phyloP scores from a whole-genome alignment of 2,113 vertebrate genomes.

The Ascaphus truei region DNA sequence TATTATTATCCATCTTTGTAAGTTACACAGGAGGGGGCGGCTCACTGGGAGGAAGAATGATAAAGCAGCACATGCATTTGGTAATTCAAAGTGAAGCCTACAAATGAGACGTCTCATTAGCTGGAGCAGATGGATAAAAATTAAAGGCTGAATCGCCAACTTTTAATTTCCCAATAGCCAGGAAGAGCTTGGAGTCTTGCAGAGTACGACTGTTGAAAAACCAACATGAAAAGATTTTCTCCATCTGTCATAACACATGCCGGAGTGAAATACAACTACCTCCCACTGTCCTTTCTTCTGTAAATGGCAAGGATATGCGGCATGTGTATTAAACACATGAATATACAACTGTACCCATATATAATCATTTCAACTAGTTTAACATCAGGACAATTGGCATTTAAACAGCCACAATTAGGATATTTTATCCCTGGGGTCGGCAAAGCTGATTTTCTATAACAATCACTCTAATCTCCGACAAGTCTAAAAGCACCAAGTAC shows the following conservation, averaged over 20 bases:
- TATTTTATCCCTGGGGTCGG: neutral
- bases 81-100: conserved; percentile 67
- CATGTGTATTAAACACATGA: conserved; percentile 50
- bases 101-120: conserved; percentile 73
- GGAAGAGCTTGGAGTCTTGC: conserved; percentile 67
- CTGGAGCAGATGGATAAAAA: conserved; percentile 87
- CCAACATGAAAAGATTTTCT: conserved; percentile 67
- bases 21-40: conserved; percentile 56
- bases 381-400: conserved; percentile 23
- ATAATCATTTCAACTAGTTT: conserved; percentile 30
- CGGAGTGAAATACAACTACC: conserved; percentile 57
- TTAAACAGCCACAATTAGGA: neutral
- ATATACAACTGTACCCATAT: conserved; percentile 34
- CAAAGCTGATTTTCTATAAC: neutral
- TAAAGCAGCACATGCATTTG: conserved; percentile 60
- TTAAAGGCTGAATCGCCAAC: conserved; percentile 78
- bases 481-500: neutral
- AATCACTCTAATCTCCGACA: neutral
- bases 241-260: conserved; percentile 74
- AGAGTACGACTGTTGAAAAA: conserved; percentile 67
- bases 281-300: conserved; percentile 53
- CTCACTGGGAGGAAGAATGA: conserved; percentile 53
- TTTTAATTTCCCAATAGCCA: conserved; percentile 79
- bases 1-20: conserved; percentile 51
- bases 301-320: conserved; percentile 46